These are phyloP conservation scores for Hylaeus volcanicus DNA, from an alignment of 1,140 invertebrate genomes.

Conservation along the genomic window DNA sequence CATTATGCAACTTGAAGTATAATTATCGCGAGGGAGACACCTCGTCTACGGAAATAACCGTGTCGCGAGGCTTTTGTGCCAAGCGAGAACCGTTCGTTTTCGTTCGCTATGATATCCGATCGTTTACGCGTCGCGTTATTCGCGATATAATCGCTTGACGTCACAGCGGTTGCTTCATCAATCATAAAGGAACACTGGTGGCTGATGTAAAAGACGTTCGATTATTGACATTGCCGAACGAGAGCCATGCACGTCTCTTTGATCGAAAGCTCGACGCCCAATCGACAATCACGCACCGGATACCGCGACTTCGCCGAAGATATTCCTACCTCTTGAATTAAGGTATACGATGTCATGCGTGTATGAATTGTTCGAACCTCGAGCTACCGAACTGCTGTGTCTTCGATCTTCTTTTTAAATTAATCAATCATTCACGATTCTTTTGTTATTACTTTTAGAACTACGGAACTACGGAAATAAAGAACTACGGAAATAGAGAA, in stretches of 20 bases:
- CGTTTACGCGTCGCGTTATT: background rate
- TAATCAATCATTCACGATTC: no score
- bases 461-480: no score
- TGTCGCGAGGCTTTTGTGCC: background rate
- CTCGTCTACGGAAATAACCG: background rate
- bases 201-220: conserved; percentile 23
- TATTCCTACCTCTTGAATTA: conserved; percentile 26
- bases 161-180: conserved; percentile 31
- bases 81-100: background rate
- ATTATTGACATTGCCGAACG: conserved; percentile 45
- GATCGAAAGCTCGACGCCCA: conserved; percentile 29
- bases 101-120: background rate
- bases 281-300: conserved; percentile 32
- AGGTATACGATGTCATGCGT: conserved; percentile 20
- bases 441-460: no score
- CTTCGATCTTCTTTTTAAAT: no score
- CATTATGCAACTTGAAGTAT: background rate
- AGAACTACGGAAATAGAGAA: no score
- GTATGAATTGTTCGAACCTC: background rate
- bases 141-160: conserved; percentile 9
- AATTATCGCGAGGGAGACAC: background rate
- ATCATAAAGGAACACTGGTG: conserved; percentile 37
- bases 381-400: no score
- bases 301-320: conserved; percentile 28
- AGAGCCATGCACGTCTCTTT: conserved; percentile 20